Percentiles rank a stretch among this genome's conserved stretches.
phyloP scores from a whole-genome alignment of 2,888 invertebrate species.

The Erebia palarica region DNA sequence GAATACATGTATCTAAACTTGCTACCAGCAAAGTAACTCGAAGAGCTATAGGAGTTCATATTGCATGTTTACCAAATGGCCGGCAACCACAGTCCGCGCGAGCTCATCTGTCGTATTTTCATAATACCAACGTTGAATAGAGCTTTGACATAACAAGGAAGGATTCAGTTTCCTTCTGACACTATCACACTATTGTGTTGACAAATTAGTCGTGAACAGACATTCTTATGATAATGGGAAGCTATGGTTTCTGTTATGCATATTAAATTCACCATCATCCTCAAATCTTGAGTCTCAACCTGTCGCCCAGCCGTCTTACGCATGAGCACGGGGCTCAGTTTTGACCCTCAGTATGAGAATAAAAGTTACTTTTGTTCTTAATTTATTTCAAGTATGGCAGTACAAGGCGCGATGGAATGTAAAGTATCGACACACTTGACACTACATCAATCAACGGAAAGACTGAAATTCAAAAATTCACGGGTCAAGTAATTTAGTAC shows the following conservation, averaged over 20 bases:
- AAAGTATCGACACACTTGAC: no score
- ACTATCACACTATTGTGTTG: conserved; percentile 42
- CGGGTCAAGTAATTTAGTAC: no score
- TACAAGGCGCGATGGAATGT: no score
- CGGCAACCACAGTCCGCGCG: conserved; percentile 42
- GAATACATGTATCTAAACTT: conserved; percentile 41
- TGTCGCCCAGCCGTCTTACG: no score
- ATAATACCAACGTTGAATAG: conserved; percentile 64
- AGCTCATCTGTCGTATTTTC: conserved; percentile 64
- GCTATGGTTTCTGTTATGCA: conserved; percentile 27
- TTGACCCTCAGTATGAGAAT: no score
- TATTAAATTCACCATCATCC: neutral
- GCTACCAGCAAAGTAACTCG: conserved; percentile 50
- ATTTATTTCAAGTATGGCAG: no score
- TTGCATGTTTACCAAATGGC: conserved; percentile 66
- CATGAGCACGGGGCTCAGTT: no score
- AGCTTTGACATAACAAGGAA: conserved; percentile 60
- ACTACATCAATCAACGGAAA: no score
- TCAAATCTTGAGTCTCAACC: no score
- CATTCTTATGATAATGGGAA: conserved; percentile 37
- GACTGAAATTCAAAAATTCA: no score
- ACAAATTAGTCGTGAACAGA: conserved; percentile 39
- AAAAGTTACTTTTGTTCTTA: no score
- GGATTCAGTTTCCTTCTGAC: conserved; percentile 51
- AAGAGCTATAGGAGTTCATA: conserved; percentile 51